Conservation (phyloP, 2,113 vertebrate genomes). For the Hipposideros armiger region DNA sequence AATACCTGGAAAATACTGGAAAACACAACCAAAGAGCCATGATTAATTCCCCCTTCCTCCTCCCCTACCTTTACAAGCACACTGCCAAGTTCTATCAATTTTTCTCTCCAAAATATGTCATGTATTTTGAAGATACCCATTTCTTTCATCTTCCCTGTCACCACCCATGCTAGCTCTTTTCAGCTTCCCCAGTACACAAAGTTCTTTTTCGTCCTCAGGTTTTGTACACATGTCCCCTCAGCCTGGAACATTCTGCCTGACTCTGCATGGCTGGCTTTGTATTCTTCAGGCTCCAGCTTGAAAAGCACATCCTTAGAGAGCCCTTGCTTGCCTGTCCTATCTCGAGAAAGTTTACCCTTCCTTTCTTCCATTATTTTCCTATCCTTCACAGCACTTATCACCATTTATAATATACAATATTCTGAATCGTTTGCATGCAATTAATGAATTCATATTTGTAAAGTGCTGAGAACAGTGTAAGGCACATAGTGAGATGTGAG, state of each 20-base stretch:
- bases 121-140: background rate
- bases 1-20: background rate
- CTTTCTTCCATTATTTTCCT: background rate
- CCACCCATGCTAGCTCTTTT: background rate
- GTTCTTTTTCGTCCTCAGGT: background rate
- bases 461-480: no score
- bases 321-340: background rate
- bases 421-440: background rate
- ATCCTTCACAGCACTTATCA: background rate
- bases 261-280: background rate
- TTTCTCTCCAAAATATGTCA: background rate
- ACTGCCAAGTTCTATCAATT: background rate
- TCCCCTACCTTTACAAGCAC: background rate
- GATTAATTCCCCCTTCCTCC: background rate
- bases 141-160: background rate
- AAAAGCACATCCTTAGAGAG: background rate
- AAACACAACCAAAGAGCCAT: background rate
- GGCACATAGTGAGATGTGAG: no score
- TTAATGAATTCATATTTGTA: background rate
- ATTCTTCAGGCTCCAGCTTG: background rate
- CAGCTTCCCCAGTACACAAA: background rate
- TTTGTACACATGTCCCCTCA: background rate
- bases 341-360: background rate
- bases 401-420: background rate
- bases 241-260: background rate